Base-by-base conservation (phyloP, 2,113 vertebrate genomes). In the Indri indri region DNA sequence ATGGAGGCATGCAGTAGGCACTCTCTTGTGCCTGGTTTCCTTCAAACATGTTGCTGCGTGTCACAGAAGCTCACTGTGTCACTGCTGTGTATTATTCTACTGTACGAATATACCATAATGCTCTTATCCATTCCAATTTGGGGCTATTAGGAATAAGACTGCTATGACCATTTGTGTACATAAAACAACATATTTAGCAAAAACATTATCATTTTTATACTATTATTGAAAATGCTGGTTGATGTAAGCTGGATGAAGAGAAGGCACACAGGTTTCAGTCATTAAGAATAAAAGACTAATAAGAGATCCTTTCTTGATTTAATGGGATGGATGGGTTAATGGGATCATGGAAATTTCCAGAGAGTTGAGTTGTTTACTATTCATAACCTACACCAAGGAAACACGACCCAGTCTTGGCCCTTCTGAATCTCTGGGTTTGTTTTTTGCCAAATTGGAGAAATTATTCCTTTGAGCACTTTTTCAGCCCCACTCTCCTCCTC, bases 31-130 rank as follows among this genome's bases (percentile, higher is more conserved):
- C 22, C 34, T 50, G 27, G 3, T 57, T 34, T 40, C 70, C 54
- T 37, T 37, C 11, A 8, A 14, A n/a, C 88, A 34, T 3, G 34
- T 3, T 34, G 54, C 47, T 22, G 40, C 23, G 1, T 0, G 2
- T 27, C 40, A 37, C 10, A 20, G 66, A 0, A 11, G 74, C 34
- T 5, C 0, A 4, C 47, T 11, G 5, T 22, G 65, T 32, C 71
- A 25, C 3, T 10, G 11, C 57, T 11, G 27, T 14, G 27, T 20
- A 20, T 3, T 4, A 25, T 0, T 17, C 23, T 13, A 20, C 4
- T 2, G 42, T 7, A 4, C 1, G 23, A 2, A 20, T 14, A 42
- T 0, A 22, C 17, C 14, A 5, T 0, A 14, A 17, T 47, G 20
- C 2, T 9, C 0, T 12, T 6, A 37, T 1, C 32, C 54, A 32